Percentiles rank a stretch among this genome's conserved stretches.
These are phyloP conservation scores for Drosophila silvestris DNA, from an alignment of 2,888 invertebrate genomes.

Conservation along the genomic window DNA sequence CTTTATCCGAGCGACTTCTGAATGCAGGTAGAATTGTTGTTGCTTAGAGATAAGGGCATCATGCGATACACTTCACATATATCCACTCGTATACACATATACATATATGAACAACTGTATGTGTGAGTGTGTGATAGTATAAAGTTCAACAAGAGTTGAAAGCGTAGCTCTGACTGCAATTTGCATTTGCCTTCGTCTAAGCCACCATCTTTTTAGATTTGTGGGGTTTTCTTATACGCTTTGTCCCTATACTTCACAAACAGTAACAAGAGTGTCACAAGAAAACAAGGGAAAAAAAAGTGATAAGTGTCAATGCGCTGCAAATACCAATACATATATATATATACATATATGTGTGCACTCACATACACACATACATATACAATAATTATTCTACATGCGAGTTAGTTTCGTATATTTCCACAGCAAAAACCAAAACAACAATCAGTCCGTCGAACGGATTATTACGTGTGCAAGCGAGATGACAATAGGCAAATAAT, in stretches of 20 bases:
- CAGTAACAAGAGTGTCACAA: slow-evolving; percentile 32
- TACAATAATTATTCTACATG: slow-evolving; percentile 28
- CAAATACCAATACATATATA: background rate
- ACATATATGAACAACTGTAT: background rate
- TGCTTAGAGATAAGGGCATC: slow-evolving; percentile 45
- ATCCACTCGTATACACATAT: slow-evolving; percentile 7
- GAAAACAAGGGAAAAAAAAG: slow-evolving; percentile 36
- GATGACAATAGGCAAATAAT: slow-evolving; percentile 40
- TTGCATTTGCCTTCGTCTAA: slow-evolving; percentile 32
- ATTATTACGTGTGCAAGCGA: slow-evolving; percentile 53
- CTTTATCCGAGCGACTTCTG: slow-evolving; percentile 38
- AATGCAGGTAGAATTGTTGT: slow-evolving; percentile 52
- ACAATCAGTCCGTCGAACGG: slow-evolving; percentile 34
- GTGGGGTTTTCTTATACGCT: slow-evolving; percentile 24
- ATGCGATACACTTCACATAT: slow-evolving; percentile 9
- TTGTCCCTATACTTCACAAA: slow-evolving; percentile 29
- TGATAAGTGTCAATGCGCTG: slow-evolving; percentile 29
- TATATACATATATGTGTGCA: background rate
- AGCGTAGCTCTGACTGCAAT: background rate
- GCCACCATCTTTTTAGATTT: slow-evolving; percentile 52
- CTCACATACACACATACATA: slow-evolving; percentile 1
- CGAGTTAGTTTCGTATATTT: slow-evolving; percentile 22
- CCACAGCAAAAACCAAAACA: slow-evolving; percentile 44
- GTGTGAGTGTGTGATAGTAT: background rate
- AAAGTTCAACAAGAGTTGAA: slow-evolving; percentile 17